Evolutionary conservation across 2,113 vertebrate species (phyloP).

Genomic region (Ammodytes dubius): DNA sequence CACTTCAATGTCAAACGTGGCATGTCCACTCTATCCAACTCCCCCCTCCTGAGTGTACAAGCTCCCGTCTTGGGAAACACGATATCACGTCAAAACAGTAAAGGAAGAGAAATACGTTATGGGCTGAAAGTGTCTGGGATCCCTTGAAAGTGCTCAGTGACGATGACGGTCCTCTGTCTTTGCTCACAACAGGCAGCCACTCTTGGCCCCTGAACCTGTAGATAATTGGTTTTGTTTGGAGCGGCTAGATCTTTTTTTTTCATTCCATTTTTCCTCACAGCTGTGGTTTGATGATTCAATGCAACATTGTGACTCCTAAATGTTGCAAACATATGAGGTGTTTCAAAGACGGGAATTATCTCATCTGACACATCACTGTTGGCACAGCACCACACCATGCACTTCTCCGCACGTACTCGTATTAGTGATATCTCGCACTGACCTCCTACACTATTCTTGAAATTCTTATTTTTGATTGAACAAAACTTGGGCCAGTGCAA

Average conservation of each 20-base stretch:
- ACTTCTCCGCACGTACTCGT: slow-evolving; percentile 49
- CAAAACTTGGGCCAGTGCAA: neutral
- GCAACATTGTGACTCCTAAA: slow-evolving; percentile 28
- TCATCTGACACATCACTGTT: slow-evolving; percentile 37
- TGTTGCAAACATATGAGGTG: slow-evolving; percentile 35
- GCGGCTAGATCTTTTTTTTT: slow-evolving; percentile 44
- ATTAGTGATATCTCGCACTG: slow-evolving; percentile 44
- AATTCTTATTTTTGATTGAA: neutral
- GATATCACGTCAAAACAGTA: slow-evolving; percentile 74
- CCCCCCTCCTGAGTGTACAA: slow-evolving; percentile 46
- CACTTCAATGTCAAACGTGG: slow-evolving; percentile 67
- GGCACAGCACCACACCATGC: slow-evolving; percentile 39
- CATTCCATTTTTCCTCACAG: slow-evolving; percentile 37
- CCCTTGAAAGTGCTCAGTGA: slow-evolving; percentile 64
- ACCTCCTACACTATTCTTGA: slow-evolving; percentile 28
- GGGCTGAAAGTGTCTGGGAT: slow-evolving; percentile 51
- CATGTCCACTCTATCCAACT: slow-evolving; percentile 64
- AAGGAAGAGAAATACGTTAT: slow-evolving; percentile 65
- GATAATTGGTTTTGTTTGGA: slow-evolving; percentile 70
- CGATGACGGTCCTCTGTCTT: slow-evolving; percentile 50
- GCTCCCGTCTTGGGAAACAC: slow-evolving; percentile 72
- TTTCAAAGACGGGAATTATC: slow-evolving; percentile 52
- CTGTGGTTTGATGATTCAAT: slow-evolving; percentile 34
- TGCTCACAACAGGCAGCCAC: slow-evolving; percentile 61
- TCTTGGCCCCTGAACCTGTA: slow-evolving; percentile 47